Base-by-base conservation (phyloP, 2,888 invertebrate species). In the Drosophila sordidula region DNA sequence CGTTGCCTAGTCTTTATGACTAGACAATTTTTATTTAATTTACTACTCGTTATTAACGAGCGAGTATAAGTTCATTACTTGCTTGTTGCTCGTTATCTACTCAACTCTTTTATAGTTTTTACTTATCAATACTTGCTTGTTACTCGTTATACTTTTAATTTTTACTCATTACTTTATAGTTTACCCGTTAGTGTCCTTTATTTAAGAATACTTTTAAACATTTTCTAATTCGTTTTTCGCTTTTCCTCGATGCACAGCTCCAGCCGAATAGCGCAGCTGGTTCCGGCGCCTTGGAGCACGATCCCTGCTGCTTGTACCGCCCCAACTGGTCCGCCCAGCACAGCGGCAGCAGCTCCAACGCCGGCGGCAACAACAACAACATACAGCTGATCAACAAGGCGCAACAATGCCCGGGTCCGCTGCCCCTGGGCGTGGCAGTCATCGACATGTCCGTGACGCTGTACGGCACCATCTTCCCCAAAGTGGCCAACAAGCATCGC, bases 211-310 rank as follows among this genome's bases (percentile, higher is more conserved):
- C 6, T 6, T 1, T 32, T n/a, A 6, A 62, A 6, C n/a, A 44
- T 51, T 56, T 47, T 36, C 34, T 49, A 26, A 70, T 59, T 3
- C 2, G 6, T 57, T 1, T 50, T 49, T 26, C 2, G 8, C 3
- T 12, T 6, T 50, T 12, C 39, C 12, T 49, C 14, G 9, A 38
- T 22, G 3, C 22, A 38, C 93, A 99, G 98, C 93, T 99, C 46
- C 97, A 98, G 92, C 97, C 98, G 2, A 96, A 98, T 90, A 98
- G 98, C 91, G 98, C 98, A 6, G 97, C 98, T 55, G 98, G 98
- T 4, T 98, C 98, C 3, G 98, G 98, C 42, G 98, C 99, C 8
- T 92, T 99, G 78, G 99, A 99, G 92, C 99, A 99, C 91, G 99
- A 99, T 93, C 95, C 97, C 3, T 97, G 98, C 90, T 97, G 97